Base-by-base conservation (phyloP, 2,797 vertebrate genomes). In the Microctenopoma steveboyesi region DNA sequence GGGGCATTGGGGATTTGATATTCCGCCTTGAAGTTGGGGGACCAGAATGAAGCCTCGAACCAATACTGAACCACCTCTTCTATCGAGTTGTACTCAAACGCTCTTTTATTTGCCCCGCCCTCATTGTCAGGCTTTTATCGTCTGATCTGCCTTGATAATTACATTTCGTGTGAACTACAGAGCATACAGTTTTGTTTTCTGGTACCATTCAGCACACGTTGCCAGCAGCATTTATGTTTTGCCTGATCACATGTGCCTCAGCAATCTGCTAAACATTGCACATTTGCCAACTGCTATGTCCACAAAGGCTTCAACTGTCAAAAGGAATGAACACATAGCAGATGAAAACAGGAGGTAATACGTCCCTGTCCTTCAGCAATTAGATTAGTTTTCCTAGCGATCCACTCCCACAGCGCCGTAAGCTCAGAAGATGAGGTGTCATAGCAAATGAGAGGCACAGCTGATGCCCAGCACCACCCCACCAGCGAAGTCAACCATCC, bases 401-500 rank as follows among this genome's bases (percentile, higher is more conserved):
- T 47, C 70, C 53, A 49, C 59, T 75, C 60, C 56, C 64, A 28
- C 28, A 54, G 59, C 18, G 77, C 63, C 33, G 55, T 83, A 78
- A 63, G 94, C 95, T 95, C 93, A 89, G 91, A 94, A 95, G 93
- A 95, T 96, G 93, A 96, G 93, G 94, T 97, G 96, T 97, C 96
- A 97, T 90, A 93, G 94, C 92, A 94, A 95, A 97, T 97, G 95
- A 97, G 90, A 89, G 92, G 83, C 73, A 80, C 92, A 91, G 89
- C 93, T 68, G 84, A 92, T 93, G 89, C 90, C 86, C 91, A 88
- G 89, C 83, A 86, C 90, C 61, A 72, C 92, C 92, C 91, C 93
- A 91, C 91, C 90, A 83, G 85, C 90, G 91, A 91, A 90, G 92
- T 91, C 87, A 89, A 88, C 91, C 94, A 92, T 94, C 93, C 93